phyloP scores from a whole-genome alignment of 1,140 invertebrate genomes.

The Centruroides sculpturatus region DNA sequence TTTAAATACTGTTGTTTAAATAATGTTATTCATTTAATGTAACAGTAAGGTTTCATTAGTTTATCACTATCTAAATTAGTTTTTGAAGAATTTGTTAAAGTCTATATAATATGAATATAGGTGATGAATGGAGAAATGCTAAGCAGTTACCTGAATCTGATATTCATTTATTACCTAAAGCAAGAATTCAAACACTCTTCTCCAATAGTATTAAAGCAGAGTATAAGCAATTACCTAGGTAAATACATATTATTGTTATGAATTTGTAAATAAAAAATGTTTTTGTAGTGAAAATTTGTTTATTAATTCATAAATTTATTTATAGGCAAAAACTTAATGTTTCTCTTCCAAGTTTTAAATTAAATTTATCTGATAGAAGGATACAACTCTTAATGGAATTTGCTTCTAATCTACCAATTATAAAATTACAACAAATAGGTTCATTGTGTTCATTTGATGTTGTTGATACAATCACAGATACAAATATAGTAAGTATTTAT shows the following conservation, averaged over 20 bases:
- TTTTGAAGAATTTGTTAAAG: neutral
- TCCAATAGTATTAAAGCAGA: conserved; percentile 62
- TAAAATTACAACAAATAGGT: conserved; percentile 9
- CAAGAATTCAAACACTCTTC: conserved; percentile 49
- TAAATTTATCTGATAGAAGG: conserved; percentile 62
- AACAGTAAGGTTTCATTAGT: neutral
- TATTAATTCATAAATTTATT: conserved; percentile 13
- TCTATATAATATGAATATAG: conserved; percentile 20
- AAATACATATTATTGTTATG: conserved; percentile 10
- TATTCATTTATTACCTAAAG: conserved; percentile 55
- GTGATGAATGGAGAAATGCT: conserved; percentile 58
- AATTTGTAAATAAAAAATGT: neutral
- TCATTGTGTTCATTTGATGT: too few relatives aligned
- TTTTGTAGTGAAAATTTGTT: neutral
- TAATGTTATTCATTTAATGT: too few relatives aligned
- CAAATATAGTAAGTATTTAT: too few relatives aligned
- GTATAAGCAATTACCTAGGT: conserved; percentile 53
- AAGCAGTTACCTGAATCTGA: conserved; percentile 54
- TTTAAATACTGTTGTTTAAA: too few relatives aligned
- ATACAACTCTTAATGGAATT: conserved; percentile 50
- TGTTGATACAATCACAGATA: too few relatives aligned
- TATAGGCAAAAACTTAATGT: conserved; percentile 61
- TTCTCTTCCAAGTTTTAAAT: conserved; percentile 50
- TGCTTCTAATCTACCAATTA: conserved; percentile 46
- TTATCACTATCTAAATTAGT: neutral